Evolutionary conservation across 2,797 vertebrate species (phyloP).

Genomic region (Anas capensis): DNA sequence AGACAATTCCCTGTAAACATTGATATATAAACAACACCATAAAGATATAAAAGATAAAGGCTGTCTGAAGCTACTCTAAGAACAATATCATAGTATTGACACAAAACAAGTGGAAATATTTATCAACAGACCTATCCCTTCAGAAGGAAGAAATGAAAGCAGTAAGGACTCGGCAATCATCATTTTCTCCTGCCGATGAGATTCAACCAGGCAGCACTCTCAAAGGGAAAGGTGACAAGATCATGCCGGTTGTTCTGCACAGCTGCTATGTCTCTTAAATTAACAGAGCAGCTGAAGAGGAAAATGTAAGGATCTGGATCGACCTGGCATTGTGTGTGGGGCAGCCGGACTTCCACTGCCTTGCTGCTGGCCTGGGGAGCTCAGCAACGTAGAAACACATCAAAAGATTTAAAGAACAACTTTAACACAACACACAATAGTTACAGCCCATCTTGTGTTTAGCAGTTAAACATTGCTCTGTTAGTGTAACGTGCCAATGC

Average conservation of each 20-base stretch:
- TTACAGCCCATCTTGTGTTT: not conserved
- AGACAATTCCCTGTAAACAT: not conserved
- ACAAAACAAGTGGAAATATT: not conserved
- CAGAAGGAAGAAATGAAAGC: not conserved
- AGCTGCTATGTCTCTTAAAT: not conserved
- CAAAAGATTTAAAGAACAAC: not conserved
- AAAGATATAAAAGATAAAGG: conserved; percentile 29
- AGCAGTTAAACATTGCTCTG: accelerated
- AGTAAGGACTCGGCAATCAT: not conserved
- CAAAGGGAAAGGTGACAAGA: not conserved
- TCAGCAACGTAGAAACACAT: not conserved
- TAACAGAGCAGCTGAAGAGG: not conserved
- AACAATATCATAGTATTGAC: not conserved
- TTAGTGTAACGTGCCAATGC: not conserved
- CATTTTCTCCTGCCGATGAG: not conserved
- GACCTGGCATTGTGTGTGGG: accelerated
- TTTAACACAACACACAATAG: accelerated
- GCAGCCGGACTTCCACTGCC: too few relatives aligned
- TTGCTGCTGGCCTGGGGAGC: not conserved
- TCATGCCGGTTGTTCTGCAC: not conserved
- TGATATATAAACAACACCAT: not conserved
- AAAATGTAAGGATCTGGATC: not conserved
- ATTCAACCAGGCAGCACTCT: not conserved
- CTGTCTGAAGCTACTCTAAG: not conserved
- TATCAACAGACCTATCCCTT: not conserved